A percentile compares a stretch with the other conserved stretches of the same genome.
These are phyloP conservation scores for Drosophila eugracilis DNA, from an alignment of 1,140 invertebrate genomes.

Conservation along the genomic window DNA sequence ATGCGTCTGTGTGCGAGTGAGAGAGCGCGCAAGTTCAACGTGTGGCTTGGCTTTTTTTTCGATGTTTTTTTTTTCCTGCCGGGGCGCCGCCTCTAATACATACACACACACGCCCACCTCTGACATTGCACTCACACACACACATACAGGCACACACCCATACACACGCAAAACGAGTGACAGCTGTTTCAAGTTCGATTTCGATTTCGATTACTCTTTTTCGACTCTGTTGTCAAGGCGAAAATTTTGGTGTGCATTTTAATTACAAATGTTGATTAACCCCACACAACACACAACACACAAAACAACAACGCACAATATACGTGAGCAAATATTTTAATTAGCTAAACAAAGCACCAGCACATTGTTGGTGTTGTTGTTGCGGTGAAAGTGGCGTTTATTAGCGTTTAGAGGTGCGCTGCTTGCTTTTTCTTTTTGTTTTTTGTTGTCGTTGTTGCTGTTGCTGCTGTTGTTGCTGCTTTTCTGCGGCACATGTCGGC, in stretches of 20 bases:
- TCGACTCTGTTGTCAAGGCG: conserved; percentile 44
- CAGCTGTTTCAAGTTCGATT: conserved; percentile 57
- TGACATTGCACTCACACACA: conserved; percentile 34
- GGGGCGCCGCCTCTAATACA: conserved; percentile 47
- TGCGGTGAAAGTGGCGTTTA: conserved; percentile 47
- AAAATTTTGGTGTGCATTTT: conserved; percentile 35
- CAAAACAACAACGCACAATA: not conserved
- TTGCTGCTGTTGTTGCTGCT: conserved; percentile 6
- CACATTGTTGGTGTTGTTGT: conserved; percentile 2
- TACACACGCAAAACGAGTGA: conserved; percentile 16
- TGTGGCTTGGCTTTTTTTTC: conserved; percentile 23
- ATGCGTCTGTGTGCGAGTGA: conserved; percentile 30
- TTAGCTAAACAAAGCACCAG: conserved; percentile 10
- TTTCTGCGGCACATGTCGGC: conserved; percentile 17
- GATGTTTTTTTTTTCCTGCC: conserved; percentile 17
- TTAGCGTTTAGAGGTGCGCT: conserved; percentile 11
- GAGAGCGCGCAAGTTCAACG: conserved; percentile 29
- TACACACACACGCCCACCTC: conserved; percentile 32
- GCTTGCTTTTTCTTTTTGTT: not conserved
- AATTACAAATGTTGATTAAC: conserved; percentile 53
- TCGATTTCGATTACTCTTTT: conserved; percentile 44
- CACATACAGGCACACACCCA: conserved; percentile 1
- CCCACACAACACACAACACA: conserved; percentile 6
- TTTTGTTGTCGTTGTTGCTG: not conserved
- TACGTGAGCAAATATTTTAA: conserved; percentile 38